These are phyloP conservation scores for Barypeithes pellucidus DNA, from an alignment of 2,888 invertebrate genomes.

Conservation along the genomic window DNA sequence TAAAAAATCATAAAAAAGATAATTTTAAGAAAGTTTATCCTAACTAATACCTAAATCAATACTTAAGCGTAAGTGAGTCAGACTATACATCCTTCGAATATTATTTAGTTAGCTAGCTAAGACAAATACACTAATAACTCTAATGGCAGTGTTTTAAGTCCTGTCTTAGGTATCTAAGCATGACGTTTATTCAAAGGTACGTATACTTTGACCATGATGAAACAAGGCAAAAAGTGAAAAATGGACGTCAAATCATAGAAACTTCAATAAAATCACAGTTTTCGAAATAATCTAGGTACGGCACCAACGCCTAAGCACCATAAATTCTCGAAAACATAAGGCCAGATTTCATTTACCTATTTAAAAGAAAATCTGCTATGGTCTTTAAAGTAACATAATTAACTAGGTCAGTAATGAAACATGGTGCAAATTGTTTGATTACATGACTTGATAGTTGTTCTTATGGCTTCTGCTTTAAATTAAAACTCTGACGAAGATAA, in stretches of 20 bases:
- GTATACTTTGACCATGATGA: slow-evolving; percentile 7
- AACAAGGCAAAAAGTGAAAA: slow-evolving; percentile 22
- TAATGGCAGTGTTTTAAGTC: slow-evolving; percentile 32
- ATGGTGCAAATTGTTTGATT: no score
- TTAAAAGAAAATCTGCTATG: neutral
- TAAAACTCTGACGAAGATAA: no score
- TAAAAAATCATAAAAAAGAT: slow-evolving; percentile 28
- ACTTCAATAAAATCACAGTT: slow-evolving; percentile 1
- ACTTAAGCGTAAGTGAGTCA: slow-evolving; percentile 36
- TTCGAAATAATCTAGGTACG: slow-evolving; percentile 13
- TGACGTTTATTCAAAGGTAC: neutral
- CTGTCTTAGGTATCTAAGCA: neutral
- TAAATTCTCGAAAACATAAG: slow-evolving; percentile 1
- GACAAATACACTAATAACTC: slow-evolving; percentile 10
- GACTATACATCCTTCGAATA: slow-evolving; percentile 21
- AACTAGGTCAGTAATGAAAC: neutral
- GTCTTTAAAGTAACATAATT: no score
- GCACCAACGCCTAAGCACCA: slow-evolving; percentile 19
- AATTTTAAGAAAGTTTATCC: slow-evolving; percentile 11
- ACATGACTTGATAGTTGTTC: no score
- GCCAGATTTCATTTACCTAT: neutral
- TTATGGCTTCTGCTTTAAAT: no score
- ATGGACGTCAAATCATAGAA: slow-evolving; percentile 20
- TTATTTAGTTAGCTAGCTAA: neutral
- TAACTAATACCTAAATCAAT: slow-evolving; percentile 40